Percentiles rank a stretch among this genome's conserved stretches.
These are phyloP conservation scores for Fistularia tabacaria DNA, from an alignment of 2,797 vertebrate genomes.

Conservation along the genomic window DNA sequence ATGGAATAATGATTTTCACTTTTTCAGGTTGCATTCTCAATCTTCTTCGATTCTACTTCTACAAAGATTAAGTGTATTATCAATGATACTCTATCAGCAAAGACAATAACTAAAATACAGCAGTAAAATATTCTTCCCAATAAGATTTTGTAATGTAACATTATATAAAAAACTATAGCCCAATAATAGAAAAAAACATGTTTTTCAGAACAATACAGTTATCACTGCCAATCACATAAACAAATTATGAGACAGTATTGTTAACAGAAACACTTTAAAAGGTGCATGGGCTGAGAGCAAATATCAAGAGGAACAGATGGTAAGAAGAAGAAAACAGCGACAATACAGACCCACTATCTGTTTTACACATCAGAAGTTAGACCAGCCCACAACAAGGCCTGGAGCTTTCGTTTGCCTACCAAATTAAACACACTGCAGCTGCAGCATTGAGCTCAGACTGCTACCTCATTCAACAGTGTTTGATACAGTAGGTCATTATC, in stretches of 20 bases:
- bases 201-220: too few species aligned
- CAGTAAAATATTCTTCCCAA: too few species aligned
- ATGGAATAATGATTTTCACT: constrained; percentile 1
- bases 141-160: too few species aligned
- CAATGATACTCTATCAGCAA: too few species aligned
- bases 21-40: constrained; percentile 25
- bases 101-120: too few species aligned
- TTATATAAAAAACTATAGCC: too few species aligned
- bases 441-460: constrained; percentile 26
- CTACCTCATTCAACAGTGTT: constrained; percentile 27
- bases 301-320: constrained; percentile 32
- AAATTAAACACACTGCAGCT: constrained; percentile 50
- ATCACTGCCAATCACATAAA: too few species aligned
- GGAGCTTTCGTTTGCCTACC: constrained; percentile 45
- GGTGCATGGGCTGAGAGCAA: constrained; percentile 10
- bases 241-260: too few species aligned
- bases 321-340: constrained; percentile 33
- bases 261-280: too few species aligned
- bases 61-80: too few species aligned
- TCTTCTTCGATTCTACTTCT: not conserved
- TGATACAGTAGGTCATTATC: constrained; percentile 30
- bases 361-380: constrained; percentile 54
- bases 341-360: constrained; percentile 46
- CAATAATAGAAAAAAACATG: too few species aligned
- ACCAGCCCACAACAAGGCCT: constrained; percentile 28